These are phyloP conservation scores for Zapornia atra DNA, from an alignment of 2,113 vertebrate genomes.

Conservation along the genomic window DNA sequence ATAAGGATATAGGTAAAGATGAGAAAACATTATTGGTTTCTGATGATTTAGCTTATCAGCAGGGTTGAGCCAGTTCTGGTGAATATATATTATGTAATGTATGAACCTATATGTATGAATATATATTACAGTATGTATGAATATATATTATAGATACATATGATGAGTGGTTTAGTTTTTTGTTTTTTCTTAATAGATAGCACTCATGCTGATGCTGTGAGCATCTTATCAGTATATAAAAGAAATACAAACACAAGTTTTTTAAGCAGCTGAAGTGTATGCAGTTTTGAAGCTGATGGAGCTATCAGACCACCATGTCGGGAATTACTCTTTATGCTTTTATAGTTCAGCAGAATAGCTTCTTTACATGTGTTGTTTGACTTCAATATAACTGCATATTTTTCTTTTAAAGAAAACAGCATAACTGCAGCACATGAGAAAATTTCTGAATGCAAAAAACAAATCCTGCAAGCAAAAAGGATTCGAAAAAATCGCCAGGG, in stretches of 20 bases:
- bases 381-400: background rate
- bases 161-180: background rate
- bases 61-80: background rate
- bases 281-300: background rate
- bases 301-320: background rate
- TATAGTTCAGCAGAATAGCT: background rate
- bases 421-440: conserved; percentile 95
- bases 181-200: background rate
- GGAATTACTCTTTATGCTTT: background rate
- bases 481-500: conserved; percentile 98
- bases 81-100: background rate
- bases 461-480: conserved; percentile 96
- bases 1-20: conserved; percentile 90
- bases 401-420: conserved; percentile 83
- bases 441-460: conserved; percentile 97
- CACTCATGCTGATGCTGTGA: background rate
- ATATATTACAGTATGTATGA: background rate
- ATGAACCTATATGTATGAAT: too few relatives aligned
- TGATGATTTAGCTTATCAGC: background rate
- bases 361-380: background rate
- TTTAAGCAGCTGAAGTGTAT: background rate
- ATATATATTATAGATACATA: background rate
- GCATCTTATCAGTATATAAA: background rate
- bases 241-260: background rate
- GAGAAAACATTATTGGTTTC: background rate